A percentile compares a stretch with the other conserved stretches of the same genome.
Conservation (phyloP, 2,113 vertebrate genomes). For the Calypte anna region DNA sequence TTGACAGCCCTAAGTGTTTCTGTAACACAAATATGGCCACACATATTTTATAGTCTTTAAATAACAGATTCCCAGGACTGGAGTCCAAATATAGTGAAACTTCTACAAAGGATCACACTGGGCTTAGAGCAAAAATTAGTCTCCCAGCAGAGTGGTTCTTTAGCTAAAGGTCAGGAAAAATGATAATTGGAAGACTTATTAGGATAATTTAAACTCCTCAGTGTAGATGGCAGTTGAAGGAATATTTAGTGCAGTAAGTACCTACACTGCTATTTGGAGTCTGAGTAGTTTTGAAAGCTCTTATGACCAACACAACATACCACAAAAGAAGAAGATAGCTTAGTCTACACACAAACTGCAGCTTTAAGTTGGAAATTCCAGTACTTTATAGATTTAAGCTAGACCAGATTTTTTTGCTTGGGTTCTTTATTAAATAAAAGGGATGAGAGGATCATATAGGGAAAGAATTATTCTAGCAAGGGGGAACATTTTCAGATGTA, state of each 20-base stretch:
- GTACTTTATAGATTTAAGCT: neutral
- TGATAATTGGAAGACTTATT: neutral
- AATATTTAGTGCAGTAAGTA: neutral
- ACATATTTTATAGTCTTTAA: neutral
- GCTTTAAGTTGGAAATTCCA: neutral
- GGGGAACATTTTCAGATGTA: neutral
- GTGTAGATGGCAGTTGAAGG: neutral
- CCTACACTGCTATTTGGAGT: neutral
- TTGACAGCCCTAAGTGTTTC: neutral
- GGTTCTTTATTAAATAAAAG: neutral
- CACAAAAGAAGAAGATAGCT: neutral
- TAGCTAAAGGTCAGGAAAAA: conserved; percentile 30
- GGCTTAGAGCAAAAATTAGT: neutral
- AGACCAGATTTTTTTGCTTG: neutral
- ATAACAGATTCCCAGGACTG: neutral
- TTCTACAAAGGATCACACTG: neutral
- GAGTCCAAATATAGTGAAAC: neutral
- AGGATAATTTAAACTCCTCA: neutral
- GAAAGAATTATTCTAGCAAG: neutral
- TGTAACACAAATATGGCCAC: neutral
- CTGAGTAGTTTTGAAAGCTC: neutral
- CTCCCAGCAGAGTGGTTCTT: neutral
- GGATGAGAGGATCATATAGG: neutral
- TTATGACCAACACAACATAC: neutral
- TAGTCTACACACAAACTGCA: neutral